phyloP scores from a whole-genome alignment of 2,797 vertebrate genomes.

The Pempheris klunzingeri region DNA sequence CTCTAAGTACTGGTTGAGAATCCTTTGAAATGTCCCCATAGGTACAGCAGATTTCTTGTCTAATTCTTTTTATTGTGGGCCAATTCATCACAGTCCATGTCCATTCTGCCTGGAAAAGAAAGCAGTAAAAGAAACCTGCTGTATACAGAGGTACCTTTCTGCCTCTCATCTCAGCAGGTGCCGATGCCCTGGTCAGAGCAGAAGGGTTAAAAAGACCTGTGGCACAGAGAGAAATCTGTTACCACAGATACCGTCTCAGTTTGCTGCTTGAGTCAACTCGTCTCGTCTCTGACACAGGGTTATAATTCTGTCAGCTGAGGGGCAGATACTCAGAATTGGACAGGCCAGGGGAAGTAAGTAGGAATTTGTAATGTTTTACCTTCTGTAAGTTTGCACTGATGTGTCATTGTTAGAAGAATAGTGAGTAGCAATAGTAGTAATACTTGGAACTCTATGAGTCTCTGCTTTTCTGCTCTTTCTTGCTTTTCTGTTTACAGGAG shows the following conservation, averaged over 20 bases:
- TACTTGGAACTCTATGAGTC: background rate
- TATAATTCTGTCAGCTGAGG: conserved; percentile 25
- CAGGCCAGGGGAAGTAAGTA: background rate
- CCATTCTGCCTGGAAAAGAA: background rate
- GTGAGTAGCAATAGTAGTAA: background rate
- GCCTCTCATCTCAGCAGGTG: conserved; percentile 31
- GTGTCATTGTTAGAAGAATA: background rate
- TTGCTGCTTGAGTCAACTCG: conserved; percentile 41
- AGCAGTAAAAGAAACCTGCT: conserved; percentile 19
- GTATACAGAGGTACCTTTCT: conserved; percentile 4
- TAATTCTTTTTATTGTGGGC: background rate
- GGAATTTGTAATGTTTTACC: conserved; percentile 5
- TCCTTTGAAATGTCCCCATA: too few species aligned
- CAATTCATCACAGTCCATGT: background rate
- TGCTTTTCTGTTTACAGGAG: background rate
- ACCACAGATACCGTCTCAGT: conserved; percentile 47
- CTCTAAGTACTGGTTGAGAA: too few species aligned
- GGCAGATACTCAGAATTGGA: conserved; percentile 14
- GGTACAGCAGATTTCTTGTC: too few species aligned
- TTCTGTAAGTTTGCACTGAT: background rate
- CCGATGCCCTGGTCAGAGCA: conserved; percentile 9
- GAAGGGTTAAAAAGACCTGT: conserved; percentile 51
- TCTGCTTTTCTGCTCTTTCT: background rate
- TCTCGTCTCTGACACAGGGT: conserved; percentile 37
- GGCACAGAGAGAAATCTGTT: conserved; percentile 49